These are phyloP conservation scores for Tryphoninae sp. DNA, from an alignment of 2,888 invertebrate species.

Conservation along the genomic window DNA sequence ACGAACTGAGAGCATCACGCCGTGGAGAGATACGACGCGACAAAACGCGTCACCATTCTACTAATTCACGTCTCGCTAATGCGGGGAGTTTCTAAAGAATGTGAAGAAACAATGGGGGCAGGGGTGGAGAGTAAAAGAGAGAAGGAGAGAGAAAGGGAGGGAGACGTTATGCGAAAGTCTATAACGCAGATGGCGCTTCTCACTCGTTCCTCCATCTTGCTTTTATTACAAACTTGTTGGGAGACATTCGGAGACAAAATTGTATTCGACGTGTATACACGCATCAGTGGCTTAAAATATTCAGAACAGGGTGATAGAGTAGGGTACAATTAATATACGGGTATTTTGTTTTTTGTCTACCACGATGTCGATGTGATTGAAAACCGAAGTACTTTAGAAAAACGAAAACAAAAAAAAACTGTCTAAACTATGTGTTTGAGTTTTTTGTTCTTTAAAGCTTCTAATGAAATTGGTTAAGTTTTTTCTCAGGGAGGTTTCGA, in stretches of 20 bases:
- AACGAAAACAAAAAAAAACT: neutral
- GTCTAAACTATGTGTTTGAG: neutral
- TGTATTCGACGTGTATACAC: neutral
- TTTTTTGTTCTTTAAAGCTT: neutral
- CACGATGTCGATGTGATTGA: too few species aligned
- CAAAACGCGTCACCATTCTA: slow-evolving; percentile 65
- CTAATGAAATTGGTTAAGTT: neutral
- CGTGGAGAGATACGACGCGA: slow-evolving; percentile 28
- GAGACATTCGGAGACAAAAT: neutral
- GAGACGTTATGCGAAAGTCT: too few species aligned
- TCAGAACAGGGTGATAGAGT: too few species aligned
- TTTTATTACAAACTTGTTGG: slow-evolving; percentile 15
- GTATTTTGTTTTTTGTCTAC: too few species aligned
- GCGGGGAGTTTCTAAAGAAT: slow-evolving; percentile 72
- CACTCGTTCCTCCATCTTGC: neutral
- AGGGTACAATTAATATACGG: too few species aligned
- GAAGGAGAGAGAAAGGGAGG: too few species aligned
- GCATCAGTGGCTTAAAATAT: too few species aligned
- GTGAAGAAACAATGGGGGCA: slow-evolving; percentile 68
- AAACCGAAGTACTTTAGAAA: neutral
- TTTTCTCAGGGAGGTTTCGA: slow-evolving; percentile 9
- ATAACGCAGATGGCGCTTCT: slow-evolving; percentile 8
- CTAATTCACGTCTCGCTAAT: slow-evolving; percentile 72
- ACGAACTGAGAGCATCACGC: slow-evolving; percentile 53
- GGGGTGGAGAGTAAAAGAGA: too few species aligned